Percentiles rank a stretch among this genome's conserved stretches.
Conservation (phyloP, 2,888 invertebrate species). For the Dione juno region DNA sequence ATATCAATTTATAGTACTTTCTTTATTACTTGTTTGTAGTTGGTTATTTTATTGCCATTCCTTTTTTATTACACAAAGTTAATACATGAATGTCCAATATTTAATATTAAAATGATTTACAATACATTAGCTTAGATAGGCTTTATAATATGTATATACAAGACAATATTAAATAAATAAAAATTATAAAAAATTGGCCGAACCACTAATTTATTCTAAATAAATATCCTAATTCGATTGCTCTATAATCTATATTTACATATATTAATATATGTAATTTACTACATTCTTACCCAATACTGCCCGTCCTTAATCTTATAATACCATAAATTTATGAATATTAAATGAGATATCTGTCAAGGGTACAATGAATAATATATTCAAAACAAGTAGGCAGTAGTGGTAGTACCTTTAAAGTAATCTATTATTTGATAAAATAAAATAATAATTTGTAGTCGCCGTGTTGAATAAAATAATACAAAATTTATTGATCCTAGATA, state of each 20-base stretch:
- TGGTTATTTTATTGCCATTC: background rate
- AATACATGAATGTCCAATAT: no score
- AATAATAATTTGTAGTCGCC: conserved; percentile 1
- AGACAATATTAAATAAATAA: background rate
- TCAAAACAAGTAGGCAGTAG: background rate
- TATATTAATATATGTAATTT: background rate
- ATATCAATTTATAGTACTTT: conserved; percentile 41
- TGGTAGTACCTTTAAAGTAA: background rate
- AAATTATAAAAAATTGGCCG: background rate
- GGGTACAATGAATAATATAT: background rate
- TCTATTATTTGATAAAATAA: conserved; percentile 20
- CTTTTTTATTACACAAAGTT: no score
- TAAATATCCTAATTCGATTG: background rate
- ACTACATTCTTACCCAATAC: background rate
- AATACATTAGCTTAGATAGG: no score
- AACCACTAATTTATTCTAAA: background rate
- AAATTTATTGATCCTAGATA: conserved; percentile 40
- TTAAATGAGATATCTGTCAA: background rate
- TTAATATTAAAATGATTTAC: no score
- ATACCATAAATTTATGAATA: background rate
- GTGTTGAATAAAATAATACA: conserved; percentile 30
- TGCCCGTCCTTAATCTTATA: background rate
- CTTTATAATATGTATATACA: background rate
- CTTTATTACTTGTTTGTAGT: conserved; percentile 40
- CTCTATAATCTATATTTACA: background rate